These are phyloP conservation scores for Drosophila imparisetae DNA, from an alignment of 2,888 invertebrate species.

Conservation along the genomic window DNA sequence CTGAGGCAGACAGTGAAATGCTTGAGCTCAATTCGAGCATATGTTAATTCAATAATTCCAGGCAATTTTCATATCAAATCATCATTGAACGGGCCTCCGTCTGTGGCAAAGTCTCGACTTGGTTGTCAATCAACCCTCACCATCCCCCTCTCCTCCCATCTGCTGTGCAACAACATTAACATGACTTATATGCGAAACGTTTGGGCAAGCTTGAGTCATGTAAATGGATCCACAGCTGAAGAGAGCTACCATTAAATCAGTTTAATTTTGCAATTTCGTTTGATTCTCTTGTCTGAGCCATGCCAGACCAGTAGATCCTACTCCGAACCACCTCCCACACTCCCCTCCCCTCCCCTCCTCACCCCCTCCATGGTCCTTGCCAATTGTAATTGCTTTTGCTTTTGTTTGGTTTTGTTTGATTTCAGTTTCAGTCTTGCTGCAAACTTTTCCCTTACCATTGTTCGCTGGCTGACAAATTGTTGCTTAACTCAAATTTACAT, in stretches of 20 bases:
- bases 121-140: slow-evolving; percentile 70
- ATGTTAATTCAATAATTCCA: slow-evolving; percentile 82
- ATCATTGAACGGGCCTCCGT: slow-evolving; percentile 57
- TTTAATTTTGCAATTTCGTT: slow-evolving; percentile 78
- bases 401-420: slow-evolving; percentile 67
- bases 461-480: slow-evolving; percentile 64
- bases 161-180: slow-evolving; percentile 55
- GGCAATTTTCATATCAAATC: slow-evolving; percentile 81
- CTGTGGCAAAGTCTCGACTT: slow-evolving; percentile 40
- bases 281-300: slow-evolving; percentile 59
- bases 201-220: slow-evolving; percentile 33
- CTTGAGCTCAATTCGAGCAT: slow-evolving; percentile 77
- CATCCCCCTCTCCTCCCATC: not conserved
- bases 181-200: slow-evolving; percentile 58
- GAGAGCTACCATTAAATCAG: slow-evolving; percentile 65
- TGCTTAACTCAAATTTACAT: slow-evolving; percentile 60
- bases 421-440: slow-evolving; percentile 56
- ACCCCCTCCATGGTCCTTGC: not conserved
- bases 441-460: slow-evolving; percentile 59
- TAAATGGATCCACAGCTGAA: slow-evolving; percentile 39
- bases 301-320: not conserved
- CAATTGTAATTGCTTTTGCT: slow-evolving; percentile 73
- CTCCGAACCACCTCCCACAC: not conserved
- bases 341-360: no score
- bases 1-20: slow-evolving; percentile 58